Conservation (phyloP, 2,797 vertebrate genomes). For the Silurus aristotelis region DNA sequence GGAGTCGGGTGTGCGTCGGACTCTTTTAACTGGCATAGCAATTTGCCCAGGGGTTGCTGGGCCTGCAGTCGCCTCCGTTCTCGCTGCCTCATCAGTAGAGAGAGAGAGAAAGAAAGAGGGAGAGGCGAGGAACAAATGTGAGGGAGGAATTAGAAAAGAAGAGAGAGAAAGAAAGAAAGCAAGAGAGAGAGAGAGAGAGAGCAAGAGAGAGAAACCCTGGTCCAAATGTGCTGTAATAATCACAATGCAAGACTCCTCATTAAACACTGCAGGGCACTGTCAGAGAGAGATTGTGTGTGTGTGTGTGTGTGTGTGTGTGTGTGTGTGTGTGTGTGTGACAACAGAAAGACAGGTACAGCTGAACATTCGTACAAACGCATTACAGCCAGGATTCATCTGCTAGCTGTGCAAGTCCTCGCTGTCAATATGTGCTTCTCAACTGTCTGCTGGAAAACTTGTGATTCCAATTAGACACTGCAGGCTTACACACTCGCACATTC, state of each 20-base stretch:
- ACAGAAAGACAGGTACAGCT: conserved; percentile 34
- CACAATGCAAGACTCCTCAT: conserved; percentile 52
- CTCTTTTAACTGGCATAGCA: conserved; percentile 76
- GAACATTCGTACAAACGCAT: conserved; percentile 38
- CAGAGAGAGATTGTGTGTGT: conserved; percentile 18
- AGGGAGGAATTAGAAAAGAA: conserved; percentile 49
- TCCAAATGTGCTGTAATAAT: conserved; percentile 59
- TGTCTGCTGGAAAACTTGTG: conserved; percentile 44
- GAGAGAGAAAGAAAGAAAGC: background rate
- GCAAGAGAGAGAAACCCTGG: conserved; percentile 58
- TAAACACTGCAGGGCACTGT: conserved; percentile 47
- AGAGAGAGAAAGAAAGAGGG: conserved; percentile 61
- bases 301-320: conserved; percentile 25
- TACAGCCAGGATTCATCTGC: conserved; percentile 46
- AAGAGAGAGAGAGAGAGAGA: background rate
- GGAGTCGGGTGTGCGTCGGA: conserved; percentile 75
- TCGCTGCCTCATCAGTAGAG: conserved; percentile 66
- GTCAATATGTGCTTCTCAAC: conserved; percentile 47
- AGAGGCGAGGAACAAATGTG: conserved; percentile 22
- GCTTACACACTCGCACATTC: conserved; percentile 5
- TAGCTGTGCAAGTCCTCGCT: conserved; percentile 45
- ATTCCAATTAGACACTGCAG: conserved; percentile 57
- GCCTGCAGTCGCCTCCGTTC: conserved; percentile 59
- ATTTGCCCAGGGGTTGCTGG: conserved; percentile 69
- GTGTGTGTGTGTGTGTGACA: conserved; percentile 24